Conservation (phyloP, 2,888 invertebrate genomes). For the Onthophagus sagittarius region DNA sequence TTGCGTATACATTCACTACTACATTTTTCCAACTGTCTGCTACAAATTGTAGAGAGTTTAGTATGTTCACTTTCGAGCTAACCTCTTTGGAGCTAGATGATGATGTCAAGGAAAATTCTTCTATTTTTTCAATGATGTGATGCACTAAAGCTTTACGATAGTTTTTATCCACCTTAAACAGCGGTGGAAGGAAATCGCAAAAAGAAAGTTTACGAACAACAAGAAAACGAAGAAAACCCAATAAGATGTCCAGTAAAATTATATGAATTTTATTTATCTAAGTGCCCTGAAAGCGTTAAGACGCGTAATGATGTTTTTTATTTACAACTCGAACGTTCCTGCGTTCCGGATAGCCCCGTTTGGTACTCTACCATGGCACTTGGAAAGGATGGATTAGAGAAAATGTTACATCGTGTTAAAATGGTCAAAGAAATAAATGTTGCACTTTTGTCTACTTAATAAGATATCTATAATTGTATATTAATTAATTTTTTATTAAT, state of each 20-base stretch:
- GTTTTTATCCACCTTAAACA: slow-evolving; percentile 86
- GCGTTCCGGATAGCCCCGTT: slow-evolving; percentile 92
- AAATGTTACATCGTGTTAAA: slow-evolving; percentile 90
- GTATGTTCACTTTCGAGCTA: too few species aligned
- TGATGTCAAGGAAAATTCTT: too few species aligned
- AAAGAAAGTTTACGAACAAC: slow-evolving; percentile 74
- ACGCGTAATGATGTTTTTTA: slow-evolving; percentile 92
- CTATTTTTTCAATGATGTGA: too few species aligned
- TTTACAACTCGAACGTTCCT: slow-evolving; percentile 87
- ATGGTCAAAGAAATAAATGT: slow-evolving; percentile 91
- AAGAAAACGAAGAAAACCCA: slow-evolving; percentile 90
- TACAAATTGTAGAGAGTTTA: too few species aligned
- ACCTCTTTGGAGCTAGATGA: too few species aligned
- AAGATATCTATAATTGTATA: neutral
- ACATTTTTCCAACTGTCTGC: too few species aligned
- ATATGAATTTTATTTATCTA: slow-evolving; percentile 94
- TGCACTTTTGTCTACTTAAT: slow-evolving; percentile 71
- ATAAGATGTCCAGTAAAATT: slow-evolving; percentile 91
- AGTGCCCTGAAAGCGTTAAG: slow-evolving; percentile 93
- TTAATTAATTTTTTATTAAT: neutral
- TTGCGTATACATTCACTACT: too few species aligned
- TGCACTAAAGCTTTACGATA: too few species aligned
- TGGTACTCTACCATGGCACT: slow-evolving; percentile 93
- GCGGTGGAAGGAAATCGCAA: slow-evolving; percentile 49
- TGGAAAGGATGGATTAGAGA: slow-evolving; percentile 73